These are phyloP conservation scores for Protobothrops mucrosquamatus DNA, from an alignment of 2,113 vertebrate species.

Conservation along the genomic window DNA sequence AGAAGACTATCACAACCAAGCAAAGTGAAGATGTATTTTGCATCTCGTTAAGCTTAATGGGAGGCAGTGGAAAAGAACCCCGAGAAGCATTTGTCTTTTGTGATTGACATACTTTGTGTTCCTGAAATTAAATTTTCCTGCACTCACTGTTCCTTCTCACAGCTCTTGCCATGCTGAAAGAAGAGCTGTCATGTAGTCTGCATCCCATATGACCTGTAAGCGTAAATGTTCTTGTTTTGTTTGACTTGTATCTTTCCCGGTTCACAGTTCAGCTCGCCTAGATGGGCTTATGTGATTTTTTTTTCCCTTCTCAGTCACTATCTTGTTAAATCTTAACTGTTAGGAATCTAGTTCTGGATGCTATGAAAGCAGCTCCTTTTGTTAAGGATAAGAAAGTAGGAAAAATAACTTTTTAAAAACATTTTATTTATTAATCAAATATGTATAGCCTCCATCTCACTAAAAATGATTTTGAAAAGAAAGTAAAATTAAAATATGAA, in stretches of 20 bases:
- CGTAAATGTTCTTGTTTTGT: constrained; percentile 11
- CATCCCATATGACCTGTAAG: constrained; percentile 5
- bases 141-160: constrained; percentile 5
- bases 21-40: background rate
- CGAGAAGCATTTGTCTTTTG: background rate
- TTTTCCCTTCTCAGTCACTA: background rate
- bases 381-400: constrained; percentile 13
- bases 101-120: background rate
- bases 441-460: background rate
- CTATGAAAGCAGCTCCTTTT: constrained; percentile 16
- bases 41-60: background rate
- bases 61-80: background rate
- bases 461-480: background rate
- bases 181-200: constrained; percentile 8
- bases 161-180: constrained; percentile 11
- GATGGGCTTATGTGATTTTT: background rate
- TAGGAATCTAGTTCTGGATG: constrained; percentile 24
- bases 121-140: constrained; percentile 9
- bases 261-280: background rate
- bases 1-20: background rate
- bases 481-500: constrained; percentile 13
- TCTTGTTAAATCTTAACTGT: constrained; percentile 31
- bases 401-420: background rate
- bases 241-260: constrained; percentile 3
- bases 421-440: background rate